Evolutionary conservation across 2,113 vertebrate genomes (phyloP), one percentile per base, ranked within the genome.

Genomic region (Boulengeromyrus knoepffleri): DNA sequence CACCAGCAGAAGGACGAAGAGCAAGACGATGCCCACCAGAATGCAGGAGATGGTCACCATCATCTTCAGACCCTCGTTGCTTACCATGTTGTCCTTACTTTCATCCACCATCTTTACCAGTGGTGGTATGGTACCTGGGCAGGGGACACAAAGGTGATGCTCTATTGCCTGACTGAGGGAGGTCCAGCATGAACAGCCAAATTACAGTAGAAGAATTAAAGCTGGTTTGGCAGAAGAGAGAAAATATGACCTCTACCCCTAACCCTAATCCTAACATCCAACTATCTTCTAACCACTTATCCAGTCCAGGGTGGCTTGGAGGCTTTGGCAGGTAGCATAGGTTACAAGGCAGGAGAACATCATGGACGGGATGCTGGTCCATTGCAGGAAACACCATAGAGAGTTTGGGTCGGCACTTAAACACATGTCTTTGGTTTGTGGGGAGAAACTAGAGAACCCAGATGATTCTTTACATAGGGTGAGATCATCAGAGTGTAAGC

Each of bases 41-140:
- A 99, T 96, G 62, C 97, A 98, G 91, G 98, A 98, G 93, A 99
- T 97, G 92, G 98, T 99, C 94, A 99, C 98, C 95, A 99, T 96
- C 98, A 99, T 99, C 95, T 99, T 99, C 84, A 99, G 96, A 19
- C 98, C 98, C 86, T 97, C 97, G 2, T 97, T 99, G 95, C 97
- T 97, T 0, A 97, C 97, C 96, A 98, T 96, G 92, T 97, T 98
- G 92, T 97, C 97, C 80, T 98, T 97, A 19, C 96, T 97, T 89
- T 98, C 97, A 90, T 98, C 97, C 70, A 97, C 97, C 2, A 96
- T 97, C 90, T 99, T 99, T 92, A 98, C 97, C 94, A 99, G 95
- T 49, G 99, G 99, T 88, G 99, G 97, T 93, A 99, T 98, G 86
- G 99, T 99, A 94, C 98, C 99, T 99, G 93, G 17, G 93, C 95